Evolutionary conservation across 2,113 vertebrate genomes (phyloP).

Genomic region (Hemichromis elongatus): DNA sequence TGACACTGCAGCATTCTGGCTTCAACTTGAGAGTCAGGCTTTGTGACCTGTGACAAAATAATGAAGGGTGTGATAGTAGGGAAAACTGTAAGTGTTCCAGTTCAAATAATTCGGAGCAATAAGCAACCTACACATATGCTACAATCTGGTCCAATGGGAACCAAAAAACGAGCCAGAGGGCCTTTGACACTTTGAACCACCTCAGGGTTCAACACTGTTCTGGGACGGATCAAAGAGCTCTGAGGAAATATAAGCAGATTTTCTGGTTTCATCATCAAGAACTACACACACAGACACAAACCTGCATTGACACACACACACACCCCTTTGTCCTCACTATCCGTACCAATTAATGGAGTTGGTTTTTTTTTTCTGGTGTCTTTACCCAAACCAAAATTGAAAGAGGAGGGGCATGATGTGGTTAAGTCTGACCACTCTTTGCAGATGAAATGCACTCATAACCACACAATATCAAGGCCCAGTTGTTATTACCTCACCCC

Average conservation of each 20-base stretch:
- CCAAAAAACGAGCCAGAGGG: slow-evolving; percentile 18
- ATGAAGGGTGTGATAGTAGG: slow-evolving; percentile 19
- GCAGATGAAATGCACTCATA: not conserved
- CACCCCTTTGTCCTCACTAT: not conserved
- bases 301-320: not conserved
- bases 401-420: not conserved
- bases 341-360: not conserved
- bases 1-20: slow-evolving; percentile 22
- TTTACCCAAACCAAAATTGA: not conserved
- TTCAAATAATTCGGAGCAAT: slow-evolving; percentile 17
- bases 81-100: slow-evolving; percentile 25
- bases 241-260: slow-evolving; percentile 27
- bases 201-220: not conserved
- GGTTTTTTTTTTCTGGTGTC: not conserved
- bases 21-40: slow-evolving; percentile 20
- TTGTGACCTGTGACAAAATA: slow-evolving; percentile 33
- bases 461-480: not conserved
- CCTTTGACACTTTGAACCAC: slow-evolving; percentile 9
- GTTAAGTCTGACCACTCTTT: not conserved
- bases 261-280: slow-evolving; percentile 10
- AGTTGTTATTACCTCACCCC: not conserved
- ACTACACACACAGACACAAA: not conserved
- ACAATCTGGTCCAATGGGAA: slow-evolving; percentile 1
- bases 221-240: slow-evolving; percentile 37
- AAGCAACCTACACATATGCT: not conserved